These are phyloP conservation scores for Naja naja DNA, from an alignment of 2,113 vertebrate species.

Conservation along the genomic window DNA sequence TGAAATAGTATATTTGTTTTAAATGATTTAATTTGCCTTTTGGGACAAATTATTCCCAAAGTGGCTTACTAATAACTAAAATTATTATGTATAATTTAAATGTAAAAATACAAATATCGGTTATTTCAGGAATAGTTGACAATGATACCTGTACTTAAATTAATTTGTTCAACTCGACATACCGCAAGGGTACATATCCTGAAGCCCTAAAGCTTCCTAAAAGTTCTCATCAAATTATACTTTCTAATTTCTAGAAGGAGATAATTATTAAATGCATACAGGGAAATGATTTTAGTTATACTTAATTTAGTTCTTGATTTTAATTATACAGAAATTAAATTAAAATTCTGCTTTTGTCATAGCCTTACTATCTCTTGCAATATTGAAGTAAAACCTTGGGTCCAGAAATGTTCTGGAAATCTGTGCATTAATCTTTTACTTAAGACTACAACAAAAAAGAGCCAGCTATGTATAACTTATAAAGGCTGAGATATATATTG, in stretches of 20 bases:
- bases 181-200: background rate
- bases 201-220: background rate
- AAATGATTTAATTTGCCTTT: background rate
- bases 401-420: background rate
- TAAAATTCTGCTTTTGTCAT: background rate
- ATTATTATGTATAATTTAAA: background rate
- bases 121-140: background rate
- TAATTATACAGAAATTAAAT: background rate
- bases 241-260: background rate
- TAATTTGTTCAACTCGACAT: background rate
- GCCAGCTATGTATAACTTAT: background rate
- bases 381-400: background rate
- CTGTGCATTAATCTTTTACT: background rate
- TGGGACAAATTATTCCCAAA: background rate
- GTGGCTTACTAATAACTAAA: background rate
- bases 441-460: background rate
- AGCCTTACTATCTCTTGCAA: background rate
- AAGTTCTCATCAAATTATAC: background rate
- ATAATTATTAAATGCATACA: background rate
- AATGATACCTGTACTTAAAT: background rate
- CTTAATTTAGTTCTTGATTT: background rate
- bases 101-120: background rate
- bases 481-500: background rate
- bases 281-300: background rate
- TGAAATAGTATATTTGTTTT: background rate